phyloP scores from a whole-genome alignment of 1,140 invertebrate genomes.

The Megalonaias nervosa region DNA sequence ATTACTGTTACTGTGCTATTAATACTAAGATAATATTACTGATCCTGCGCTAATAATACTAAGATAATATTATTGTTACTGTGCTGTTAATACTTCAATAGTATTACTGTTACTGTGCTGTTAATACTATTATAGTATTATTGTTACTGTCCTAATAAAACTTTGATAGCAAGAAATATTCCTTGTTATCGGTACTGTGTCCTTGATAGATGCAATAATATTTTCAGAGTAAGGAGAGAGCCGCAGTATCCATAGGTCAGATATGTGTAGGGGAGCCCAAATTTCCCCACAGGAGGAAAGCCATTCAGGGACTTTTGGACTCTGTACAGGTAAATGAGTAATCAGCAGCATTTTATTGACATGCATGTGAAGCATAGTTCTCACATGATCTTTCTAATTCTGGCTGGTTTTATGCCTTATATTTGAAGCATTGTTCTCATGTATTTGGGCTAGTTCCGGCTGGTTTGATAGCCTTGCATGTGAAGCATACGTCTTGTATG shows the following conservation, averaged over 20 bases:
- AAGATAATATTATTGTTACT: no score
- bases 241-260: constrained; percentile 80
- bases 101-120: no score
- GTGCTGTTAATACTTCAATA: no score
- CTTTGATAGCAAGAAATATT: neutral
- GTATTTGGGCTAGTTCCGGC: no score
- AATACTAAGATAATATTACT: no score
- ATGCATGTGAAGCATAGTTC: neutral
- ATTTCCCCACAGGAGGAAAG: constrained; percentile 79
- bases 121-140: no score
- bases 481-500: no score
- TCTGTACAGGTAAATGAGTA: constrained; percentile 78
- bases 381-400: neutral
- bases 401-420: neutral
- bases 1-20: no score
- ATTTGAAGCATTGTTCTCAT: neutral
- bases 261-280: constrained; percentile 83
- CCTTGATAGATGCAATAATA: constrained; percentile 3
- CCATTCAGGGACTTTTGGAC: constrained; percentile 82
- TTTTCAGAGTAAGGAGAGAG: constrained; percentile 79
- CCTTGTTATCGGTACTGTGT: neutral
- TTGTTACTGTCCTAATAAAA: no score
- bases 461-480: no score
- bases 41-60: no score
- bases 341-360: neutral